Base-by-base conservation (phyloP, 2,888 invertebrate species). In the Eilema sororculum region DNA sequence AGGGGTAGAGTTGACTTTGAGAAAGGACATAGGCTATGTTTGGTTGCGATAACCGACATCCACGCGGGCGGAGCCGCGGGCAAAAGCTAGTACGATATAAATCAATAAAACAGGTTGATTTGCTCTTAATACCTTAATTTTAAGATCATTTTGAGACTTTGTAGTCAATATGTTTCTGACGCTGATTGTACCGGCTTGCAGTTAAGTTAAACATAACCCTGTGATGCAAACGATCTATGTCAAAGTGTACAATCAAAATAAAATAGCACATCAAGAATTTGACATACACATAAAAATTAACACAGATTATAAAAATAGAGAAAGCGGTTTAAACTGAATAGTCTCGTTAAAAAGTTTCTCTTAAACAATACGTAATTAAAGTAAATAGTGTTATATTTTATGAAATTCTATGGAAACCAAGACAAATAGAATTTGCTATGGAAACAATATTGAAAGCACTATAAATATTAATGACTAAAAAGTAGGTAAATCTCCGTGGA, bases 341-440 rank as follows among this genome's bases (percentile, higher is more conserved):
- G 1, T 22, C 10, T 33, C 65, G 33, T 33, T 37, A 46, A 66
- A 68, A 60, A 60, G 61, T 65, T 61, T 69, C 69, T 76, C 70
- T 61, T 56, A 67, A 73, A 83, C 78, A 82, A 78, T 78, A 78
- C 60, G 60, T 71, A 74, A 77, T 77, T 77, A 78, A 77, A 72
- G 22, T 73, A 65, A 78, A 82, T 73, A 60, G 76, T 33, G 30
- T 73, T 74, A 74, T 69, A 71, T 80, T 78, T 74, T 69, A 62
- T 71, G 68, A 75, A 76, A 73, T 60, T 65, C 20, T 65, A 52
- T 65, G 37, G 37, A 69, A 65, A 69, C 37, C 66, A 70, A 66
- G 57, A 41, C 70, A 67, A 71, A 71, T 71, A 71, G 20, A 37
- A 63, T 71, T 71, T 41, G 70, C 22, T 52, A 63, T 71, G 67